Evolutionary conservation across 2,113 vertebrate genomes (phyloP).

Genomic region (Neoarius graeffei): DNA sequence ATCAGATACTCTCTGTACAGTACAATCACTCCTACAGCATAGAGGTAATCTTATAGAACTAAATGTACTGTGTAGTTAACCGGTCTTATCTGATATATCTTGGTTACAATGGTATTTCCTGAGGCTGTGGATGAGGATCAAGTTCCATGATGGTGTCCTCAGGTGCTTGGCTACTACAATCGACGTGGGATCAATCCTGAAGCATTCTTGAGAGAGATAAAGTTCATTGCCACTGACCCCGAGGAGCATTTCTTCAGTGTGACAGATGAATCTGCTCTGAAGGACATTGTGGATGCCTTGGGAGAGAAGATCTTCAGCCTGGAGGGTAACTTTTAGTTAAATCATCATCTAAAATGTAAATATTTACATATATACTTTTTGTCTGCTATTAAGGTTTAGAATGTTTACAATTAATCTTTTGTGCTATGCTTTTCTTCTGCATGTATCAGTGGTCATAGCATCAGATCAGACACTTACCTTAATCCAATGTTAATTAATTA

Average conservation of each 20-base stretch:
- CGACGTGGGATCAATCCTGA: slow-evolving; percentile 91
- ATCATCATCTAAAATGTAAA: too few species aligned
- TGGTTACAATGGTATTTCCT: slow-evolving; percentile 25
- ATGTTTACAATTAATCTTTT: neutral
- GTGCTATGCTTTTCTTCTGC: neutral
- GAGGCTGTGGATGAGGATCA: slow-evolving; percentile 17
- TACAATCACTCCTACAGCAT: neutral
- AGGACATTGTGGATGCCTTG: slow-evolving; percentile 93
- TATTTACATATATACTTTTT: neutral
- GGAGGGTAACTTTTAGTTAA: slow-evolving; percentile 78
- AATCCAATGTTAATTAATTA: neutral
- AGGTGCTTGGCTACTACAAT: slow-evolving; percentile 97
- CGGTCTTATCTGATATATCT: neutral
- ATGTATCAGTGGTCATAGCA: neutral
- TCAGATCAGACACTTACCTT: neutral
- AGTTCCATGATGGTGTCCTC: slow-evolving; percentile 35
- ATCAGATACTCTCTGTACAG: neutral
- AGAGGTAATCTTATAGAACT: neutral
- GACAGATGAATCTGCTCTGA: slow-evolving; percentile 88
- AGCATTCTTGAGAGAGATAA: slow-evolving; percentile 91
- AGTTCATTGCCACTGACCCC: slow-evolving; percentile 92
- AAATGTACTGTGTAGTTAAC: slow-evolving; percentile 3
- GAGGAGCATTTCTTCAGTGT: slow-evolving; percentile 96
- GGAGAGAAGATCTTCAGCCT: slow-evolving; percentile 93
- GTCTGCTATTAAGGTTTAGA: neutral